Base-by-base conservation (phyloP, 92 coral and sea anemone species). In the Nematostella vectensis region DNA sequence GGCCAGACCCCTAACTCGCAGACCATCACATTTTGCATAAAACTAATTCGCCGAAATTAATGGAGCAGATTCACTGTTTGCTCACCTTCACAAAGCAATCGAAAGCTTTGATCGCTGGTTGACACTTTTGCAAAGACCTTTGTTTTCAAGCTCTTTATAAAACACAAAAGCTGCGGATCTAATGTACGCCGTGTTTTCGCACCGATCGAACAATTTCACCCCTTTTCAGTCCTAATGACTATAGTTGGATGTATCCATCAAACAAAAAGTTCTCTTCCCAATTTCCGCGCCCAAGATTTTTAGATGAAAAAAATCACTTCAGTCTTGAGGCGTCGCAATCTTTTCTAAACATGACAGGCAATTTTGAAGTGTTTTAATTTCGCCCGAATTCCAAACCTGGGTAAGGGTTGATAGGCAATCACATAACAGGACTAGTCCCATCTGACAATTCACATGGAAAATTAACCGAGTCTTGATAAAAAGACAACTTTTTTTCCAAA, bases 31-130 rank as follows among this genome's bases (percentile, higher is more conserved):
- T 83, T 85, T 75, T 80, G 88, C 95, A 85, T 85, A 81, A 81
- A 70, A 71, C 77, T 63, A 75, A 85, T 85, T 67, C 81, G 63
- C 62, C 47, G 95, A 77, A 81, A 85, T 84, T 84, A 84, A 71
- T 81, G 70, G 61, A 29, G 20, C 48, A 43, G 55, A 29, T 62
- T 23, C 53, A 57, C 18, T 48, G 88, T 85, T 85, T 80, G 64
- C 95, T 67, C 95, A 85, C 88, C 95, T 85, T 80, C 62, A 70
- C 55, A 57, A 55, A 71, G 81, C 95, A 85, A 85, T 85, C 81
- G 88, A 39, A 36, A 38, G 63, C 74, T 85, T 85, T 80, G 81
- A 57, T 80, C 83, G 73, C 71, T 30, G 62, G 71, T 71, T 85
- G 95, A 85, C 95, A 85, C 80, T 18, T n/a, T 58, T 43, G 75